These are phyloP conservation scores for Rhea pennata DNA, from an alignment of 2,113 vertebrate species.

Conservation along the genomic window DNA sequence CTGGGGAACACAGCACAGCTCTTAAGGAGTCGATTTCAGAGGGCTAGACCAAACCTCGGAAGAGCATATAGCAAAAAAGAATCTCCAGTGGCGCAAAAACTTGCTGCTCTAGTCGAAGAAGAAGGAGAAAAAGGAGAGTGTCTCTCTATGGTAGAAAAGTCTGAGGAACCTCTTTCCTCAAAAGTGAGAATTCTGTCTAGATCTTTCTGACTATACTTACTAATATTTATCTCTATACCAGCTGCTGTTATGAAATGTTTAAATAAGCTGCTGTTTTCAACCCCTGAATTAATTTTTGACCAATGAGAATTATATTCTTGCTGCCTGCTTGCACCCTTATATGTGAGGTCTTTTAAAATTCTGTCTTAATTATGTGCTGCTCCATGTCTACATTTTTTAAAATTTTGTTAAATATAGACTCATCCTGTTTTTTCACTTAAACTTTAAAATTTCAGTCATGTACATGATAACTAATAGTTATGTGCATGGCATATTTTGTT, in stretches of 20 bases:
- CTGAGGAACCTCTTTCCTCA: neutral
- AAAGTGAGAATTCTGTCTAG: slow-evolving; percentile 62
- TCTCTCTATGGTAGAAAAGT: neutral
- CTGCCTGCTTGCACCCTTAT: neutral
- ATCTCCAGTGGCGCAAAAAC: slow-evolving; percentile 3
- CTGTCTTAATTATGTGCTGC: neutral
- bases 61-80: slow-evolving; percentile 32
- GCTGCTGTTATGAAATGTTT: neutral
- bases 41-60: slow-evolving; percentile 64
- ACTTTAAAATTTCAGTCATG: neutral
- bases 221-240: neutral
- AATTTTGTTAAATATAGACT: neutral
- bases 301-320: neutral
- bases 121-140: slow-evolving; percentile 5
- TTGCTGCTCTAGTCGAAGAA: neutral
- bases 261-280: neutral
- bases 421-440: neutral
- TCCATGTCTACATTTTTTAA: neutral
- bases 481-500: neutral
- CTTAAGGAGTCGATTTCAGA: slow-evolving; percentile 54
- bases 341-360: neutral
- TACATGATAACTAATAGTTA: neutral
- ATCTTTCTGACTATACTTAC: neutral
- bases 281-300: neutral
- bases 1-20: slow-evolving; percentile 34